Base-by-base conservation (phyloP, 2,113 vertebrate species). In the Notothenia rossii region DNA sequence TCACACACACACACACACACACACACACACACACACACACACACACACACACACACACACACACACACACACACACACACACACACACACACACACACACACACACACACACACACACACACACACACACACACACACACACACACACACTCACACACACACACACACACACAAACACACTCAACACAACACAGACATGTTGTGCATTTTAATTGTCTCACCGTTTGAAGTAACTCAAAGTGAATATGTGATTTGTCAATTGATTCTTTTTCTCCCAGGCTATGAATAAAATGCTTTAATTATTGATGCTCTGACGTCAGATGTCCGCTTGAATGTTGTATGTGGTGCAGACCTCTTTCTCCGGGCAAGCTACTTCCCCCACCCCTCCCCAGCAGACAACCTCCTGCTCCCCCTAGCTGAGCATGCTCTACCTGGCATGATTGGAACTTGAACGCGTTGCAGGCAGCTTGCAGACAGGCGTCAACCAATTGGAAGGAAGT, bases 171-270 rank as follows among this genome's bases (percentile, higher is more conserved):
- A 85, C 40, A 25, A 1, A 40, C 36, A 82, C 36, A 74, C 61
- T 54, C 51, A 80, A 20, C 36, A 74, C 36, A 72, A 72, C 50
- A 72, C 54, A 85, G 75, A 88, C 72, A 84, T 85, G 83, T 91
- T 88, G 85, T 88, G 86, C 86, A 92, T 93, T 89, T 91, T 90
- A 92, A 94, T 95, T 93, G 90, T 94, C 85, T 90, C 79, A 64
- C 80, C 87, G 86, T 94, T 94, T 95, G 93, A 95, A 94, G 92
- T 90, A 94, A 94, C 92, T 94, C 94, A 94, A 94, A 95, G 94
- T 94, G 94, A 95, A 95, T 95, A 93, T 95, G 92, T 93, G 92
- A 96, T 95, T 96, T 94, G 94, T 95, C 95, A 94, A 95, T 95
- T 94, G 94, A 95, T 94, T 95, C 89, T 91, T 94, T 93, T 88